Evolutionary conservation across 2,797 vertebrate genomes (phyloP).

Genomic region (Sitta carolinensis): DNA sequence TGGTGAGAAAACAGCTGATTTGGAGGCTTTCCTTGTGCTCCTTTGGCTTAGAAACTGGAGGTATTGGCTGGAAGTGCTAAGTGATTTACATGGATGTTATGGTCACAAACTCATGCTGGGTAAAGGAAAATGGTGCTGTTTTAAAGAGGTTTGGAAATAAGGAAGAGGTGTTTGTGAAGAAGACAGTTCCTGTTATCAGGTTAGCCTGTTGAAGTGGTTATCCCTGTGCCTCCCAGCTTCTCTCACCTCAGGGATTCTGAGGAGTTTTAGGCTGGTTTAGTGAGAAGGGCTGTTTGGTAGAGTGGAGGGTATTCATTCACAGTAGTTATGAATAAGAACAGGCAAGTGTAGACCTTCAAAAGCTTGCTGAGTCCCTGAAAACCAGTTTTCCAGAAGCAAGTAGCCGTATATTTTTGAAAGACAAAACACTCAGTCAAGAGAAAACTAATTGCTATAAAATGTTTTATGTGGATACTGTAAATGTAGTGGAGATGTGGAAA

Average conservation of each 20-base stretch:
- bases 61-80: neutral
- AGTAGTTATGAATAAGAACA: neutral
- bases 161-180: neutral
- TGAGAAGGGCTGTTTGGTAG: neutral
- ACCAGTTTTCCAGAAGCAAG: neutral
- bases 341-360: neutral
- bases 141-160: neutral
- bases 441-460: neutral
- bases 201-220: neutral
- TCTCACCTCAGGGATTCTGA: neutral
- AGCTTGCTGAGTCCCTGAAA: neutral
- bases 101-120: neutral
- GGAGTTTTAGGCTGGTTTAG: neutral
- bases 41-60: neutral
- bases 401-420: neutral
- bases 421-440: neutral
- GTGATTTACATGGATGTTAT: neutral
- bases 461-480: neutral
- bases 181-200: neutral
- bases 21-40: neutral
- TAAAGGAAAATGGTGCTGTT: neutral
- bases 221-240: neutral
- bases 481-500: neutral
- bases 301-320: neutral
- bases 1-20: neutral